Evolutionary conservation across 2,797 vertebrate species (phyloP).

Genomic region (Artibeus lituratus): DNA sequence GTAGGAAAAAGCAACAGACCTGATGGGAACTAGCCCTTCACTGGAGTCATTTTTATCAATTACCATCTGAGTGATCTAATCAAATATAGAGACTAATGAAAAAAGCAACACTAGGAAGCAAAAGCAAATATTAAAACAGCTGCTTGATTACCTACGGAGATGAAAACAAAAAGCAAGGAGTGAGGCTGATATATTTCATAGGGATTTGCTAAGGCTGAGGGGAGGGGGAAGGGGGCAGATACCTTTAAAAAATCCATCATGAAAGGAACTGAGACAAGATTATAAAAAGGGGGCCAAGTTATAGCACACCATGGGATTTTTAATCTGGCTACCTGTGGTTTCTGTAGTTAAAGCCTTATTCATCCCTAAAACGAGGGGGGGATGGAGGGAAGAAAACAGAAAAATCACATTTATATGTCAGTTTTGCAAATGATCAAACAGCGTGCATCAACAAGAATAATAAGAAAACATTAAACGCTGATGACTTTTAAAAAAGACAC

Average conservation of each 20-base stretch:
- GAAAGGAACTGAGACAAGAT: constrained; percentile 86
- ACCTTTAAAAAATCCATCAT: constrained; percentile 85
- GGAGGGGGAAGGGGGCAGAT: constrained; percentile 82
- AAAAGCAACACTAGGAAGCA: constrained; percentile 79
- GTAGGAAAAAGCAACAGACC: constrained; percentile 76
- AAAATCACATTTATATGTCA: constrained; percentile 81
- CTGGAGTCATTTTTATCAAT: constrained; percentile 80
- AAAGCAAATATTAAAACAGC: constrained; percentile 76
- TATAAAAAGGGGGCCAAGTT: constrained; percentile 87
- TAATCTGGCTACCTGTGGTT: constrained; percentile 90
- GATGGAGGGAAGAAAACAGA: constrained; percentile 60
- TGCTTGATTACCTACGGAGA: constrained; percentile 87
- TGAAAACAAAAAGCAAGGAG: constrained; percentile 82
- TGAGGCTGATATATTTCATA: constrained; percentile 81
- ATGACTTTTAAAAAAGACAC: constrained; percentile 79
- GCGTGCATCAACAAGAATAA: constrained; percentile 80
- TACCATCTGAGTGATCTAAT: constrained; percentile 75
- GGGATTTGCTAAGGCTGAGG: constrained; percentile 82
- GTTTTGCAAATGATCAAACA: constrained; percentile 82
- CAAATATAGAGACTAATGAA: constrained; percentile 78
- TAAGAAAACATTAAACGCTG: constrained; percentile 74
- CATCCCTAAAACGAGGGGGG: constrained; percentile 77
- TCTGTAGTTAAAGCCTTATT: constrained; percentile 85
- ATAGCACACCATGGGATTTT: constrained; percentile 85
- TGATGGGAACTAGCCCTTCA: constrained; percentile 79